Percentiles rank a stretch among this genome's conserved stretches.
phyloP scores from a whole-genome alignment of 2,113 vertebrate species.

The Oreochromis spilurus region DNA sequence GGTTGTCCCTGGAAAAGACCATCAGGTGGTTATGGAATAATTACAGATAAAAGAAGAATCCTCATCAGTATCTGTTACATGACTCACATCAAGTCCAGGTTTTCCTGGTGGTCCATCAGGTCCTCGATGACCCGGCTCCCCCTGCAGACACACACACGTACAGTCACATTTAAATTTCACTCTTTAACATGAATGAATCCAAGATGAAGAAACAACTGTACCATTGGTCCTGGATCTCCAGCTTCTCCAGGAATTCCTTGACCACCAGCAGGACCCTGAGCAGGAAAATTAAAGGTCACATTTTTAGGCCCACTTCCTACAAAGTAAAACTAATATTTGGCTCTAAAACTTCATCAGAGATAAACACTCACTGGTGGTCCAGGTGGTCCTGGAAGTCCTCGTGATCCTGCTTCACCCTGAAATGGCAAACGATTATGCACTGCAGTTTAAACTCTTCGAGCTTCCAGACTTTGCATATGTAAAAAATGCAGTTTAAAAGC shows the following conservation, averaged over 20 bases:
- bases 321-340: background rate
- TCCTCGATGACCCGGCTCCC: slow-evolving; percentile 83
- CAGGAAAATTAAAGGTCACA: background rate
- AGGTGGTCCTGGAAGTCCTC: slow-evolving; percentile 82
- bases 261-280: slow-evolving; percentile 83
- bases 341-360: background rate
- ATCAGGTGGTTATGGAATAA: background rate
- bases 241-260: slow-evolving; percentile 85
- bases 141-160: slow-evolving; percentile 66
- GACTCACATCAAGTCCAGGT: slow-evolving; percentile 88
- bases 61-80: background rate
- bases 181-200: background rate
- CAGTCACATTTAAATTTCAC: background rate
- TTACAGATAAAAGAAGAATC: background rate
- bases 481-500: background rate
- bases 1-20: slow-evolving; percentile 78
- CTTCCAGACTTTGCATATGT: background rate
- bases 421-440: background rate
- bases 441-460: background rate
- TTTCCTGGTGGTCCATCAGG: slow-evolving; percentile 90
- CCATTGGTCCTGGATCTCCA: slow-evolving; percentile 88
- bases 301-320: background rate
- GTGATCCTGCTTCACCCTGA: slow-evolving; percentile 89
- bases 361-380: slow-evolving; percentile 79
- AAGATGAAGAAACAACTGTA: slow-evolving; percentile 34